A percentile compares a stretch with the other conserved stretches of the same genome.
These are phyloP conservation scores for Eriosoma lanigerum DNA, from an alignment of 1,140 invertebrate genomes.

Conservation along the genomic window DNA sequence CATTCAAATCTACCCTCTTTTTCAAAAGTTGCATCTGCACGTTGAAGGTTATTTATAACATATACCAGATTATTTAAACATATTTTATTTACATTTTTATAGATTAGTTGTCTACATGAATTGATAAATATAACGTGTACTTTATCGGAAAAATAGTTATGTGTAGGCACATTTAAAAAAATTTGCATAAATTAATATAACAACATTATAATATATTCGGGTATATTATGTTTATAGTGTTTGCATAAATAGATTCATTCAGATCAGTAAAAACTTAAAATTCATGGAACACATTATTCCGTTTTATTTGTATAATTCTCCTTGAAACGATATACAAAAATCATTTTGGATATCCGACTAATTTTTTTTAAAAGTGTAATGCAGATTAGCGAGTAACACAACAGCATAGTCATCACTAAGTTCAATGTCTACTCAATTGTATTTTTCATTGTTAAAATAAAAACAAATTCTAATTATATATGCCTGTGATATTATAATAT, in stretches of 20 bases:
- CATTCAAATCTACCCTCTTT: slow-evolving; percentile 24
- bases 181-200: background rate
- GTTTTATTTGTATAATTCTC: background rate
- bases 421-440: background rate
- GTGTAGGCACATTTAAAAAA: background rate
- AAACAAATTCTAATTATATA: background rate
- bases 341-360: background rate
- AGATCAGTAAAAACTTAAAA: background rate
- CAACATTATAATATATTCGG: background rate
- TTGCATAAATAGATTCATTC: background rate
- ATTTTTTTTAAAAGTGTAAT: background rate
- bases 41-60: slow-evolving; percentile 1
- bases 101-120: background rate
- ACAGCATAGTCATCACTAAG: background rate
- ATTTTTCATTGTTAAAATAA: slow-evolving; percentile 11
- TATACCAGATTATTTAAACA: background rate
- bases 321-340: background rate
- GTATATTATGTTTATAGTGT: background rate
- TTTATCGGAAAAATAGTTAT: background rate
- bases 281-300: no score
- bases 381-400: background rate
- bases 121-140: slow-evolving; percentile 18
- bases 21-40: background rate
- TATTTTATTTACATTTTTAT: background rate
- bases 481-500: background rate